Evolutionary conservation across 2,113 vertebrate species (phyloP).

Genomic region (Epinephelus moara): DNA sequence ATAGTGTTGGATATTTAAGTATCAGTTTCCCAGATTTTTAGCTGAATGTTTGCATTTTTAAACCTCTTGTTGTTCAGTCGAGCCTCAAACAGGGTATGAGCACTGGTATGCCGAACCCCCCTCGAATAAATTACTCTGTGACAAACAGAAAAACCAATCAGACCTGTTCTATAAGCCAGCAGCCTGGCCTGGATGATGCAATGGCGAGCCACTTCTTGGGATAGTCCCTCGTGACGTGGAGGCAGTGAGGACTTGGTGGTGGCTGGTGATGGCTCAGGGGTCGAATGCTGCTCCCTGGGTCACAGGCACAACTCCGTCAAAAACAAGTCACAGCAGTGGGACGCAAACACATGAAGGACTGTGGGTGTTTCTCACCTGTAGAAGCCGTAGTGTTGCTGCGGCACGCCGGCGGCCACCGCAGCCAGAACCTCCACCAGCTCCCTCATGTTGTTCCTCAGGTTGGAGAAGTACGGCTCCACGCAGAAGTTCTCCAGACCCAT

Average conservation of each 20-base stretch:
- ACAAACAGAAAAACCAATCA: not conserved
- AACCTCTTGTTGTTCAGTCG: not conserved
- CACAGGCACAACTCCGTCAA: not conserved
- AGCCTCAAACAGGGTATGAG: not conserved
- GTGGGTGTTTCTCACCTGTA: constrained; percentile 73
- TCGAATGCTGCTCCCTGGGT: constrained; percentile 41
- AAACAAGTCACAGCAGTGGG: not conserved
- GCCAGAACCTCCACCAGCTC: constrained; percentile 91
- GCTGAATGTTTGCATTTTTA: not conserved
- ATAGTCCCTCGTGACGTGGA: constrained; percentile 70
- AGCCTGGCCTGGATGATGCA: constrained; percentile 93
- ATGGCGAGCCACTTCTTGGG: constrained; percentile 90
- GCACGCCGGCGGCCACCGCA: constrained; percentile 90
- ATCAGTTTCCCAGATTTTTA: not conserved
- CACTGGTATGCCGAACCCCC: not conserved
- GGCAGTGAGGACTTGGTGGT: not conserved
- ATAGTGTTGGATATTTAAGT: too few relatives aligned
- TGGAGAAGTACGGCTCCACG: constrained; percentile 91
- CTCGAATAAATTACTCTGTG: not conserved
- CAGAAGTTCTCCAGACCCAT: constrained; percentile 94
- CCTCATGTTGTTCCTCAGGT: constrained; percentile 93
- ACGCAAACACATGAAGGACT: too few relatives aligned
- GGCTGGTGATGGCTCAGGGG: not conserved
- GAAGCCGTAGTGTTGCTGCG: constrained; percentile 86
- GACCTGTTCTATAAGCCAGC: constrained; percentile 93